These are phyloP conservation scores for Psittacara wagleri DNA, from an alignment of 2,113 vertebrate species.

Conservation along the genomic window DNA sequence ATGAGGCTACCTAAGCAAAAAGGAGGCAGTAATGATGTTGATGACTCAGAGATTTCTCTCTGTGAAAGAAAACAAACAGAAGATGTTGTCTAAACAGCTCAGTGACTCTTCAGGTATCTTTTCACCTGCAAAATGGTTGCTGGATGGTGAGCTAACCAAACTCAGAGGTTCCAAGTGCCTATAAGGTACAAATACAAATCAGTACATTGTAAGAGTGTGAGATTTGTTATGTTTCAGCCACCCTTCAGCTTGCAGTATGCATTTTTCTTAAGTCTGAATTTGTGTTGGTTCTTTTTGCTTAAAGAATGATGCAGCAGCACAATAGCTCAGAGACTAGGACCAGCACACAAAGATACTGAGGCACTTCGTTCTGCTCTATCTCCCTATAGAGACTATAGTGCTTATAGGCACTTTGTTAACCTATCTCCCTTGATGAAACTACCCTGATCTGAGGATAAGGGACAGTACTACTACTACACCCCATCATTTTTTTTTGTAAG, in stretches of 20 bases:
- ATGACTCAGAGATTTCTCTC: slow-evolving; percentile 37
- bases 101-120: not conserved
- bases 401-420: not conserved
- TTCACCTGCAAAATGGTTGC: not conserved
- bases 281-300: not conserved
- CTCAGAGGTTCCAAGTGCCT: not conserved
- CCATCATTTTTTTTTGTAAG: not conserved
- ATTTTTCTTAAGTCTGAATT: not conserved
- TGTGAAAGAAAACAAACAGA: not conserved
- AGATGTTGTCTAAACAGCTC: not conserved
- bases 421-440: not conserved
- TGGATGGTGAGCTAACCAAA: not conserved
- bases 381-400: too few species aligned
- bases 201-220: not conserved
- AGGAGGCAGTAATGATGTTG: slow-evolving; percentile 28
- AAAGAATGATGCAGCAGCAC: not conserved
- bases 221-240: not conserved
- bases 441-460: not conserved
- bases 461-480: not conserved
- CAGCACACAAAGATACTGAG: not conserved
- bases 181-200: not conserved
- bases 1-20: slow-evolving; percentile 60
- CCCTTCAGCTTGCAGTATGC: not conserved
- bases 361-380: not conserved
- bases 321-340: not conserved